A percentile compares a stretch with the other conserved stretches of the same genome.
phyloP scores from a whole-genome alignment of 2,113 vertebrate genomes.

The Erythrolamprus reginae region DNA sequence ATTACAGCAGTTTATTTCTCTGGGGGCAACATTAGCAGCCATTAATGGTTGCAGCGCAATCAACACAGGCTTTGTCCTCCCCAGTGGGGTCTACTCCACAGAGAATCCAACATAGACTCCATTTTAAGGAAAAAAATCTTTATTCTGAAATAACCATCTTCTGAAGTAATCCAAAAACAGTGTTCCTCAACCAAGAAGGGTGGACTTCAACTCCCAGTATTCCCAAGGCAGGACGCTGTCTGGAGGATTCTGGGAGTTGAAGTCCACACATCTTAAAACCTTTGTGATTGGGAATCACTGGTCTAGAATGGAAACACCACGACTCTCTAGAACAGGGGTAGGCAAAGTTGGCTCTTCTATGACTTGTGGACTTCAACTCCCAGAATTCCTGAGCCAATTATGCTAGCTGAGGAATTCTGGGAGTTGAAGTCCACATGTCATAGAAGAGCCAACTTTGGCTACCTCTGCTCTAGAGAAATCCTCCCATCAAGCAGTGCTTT shows the following conservation, averaged over 20 bases:
- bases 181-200: not conserved
- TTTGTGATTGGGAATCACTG: not conserved
- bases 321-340: too few relatives aligned
- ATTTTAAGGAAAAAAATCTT: not conserved
- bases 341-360: too few relatives aligned
- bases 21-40: too few relatives aligned
- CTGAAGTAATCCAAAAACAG: not conserved
- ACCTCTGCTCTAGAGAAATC: not conserved
- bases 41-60: not conserved
- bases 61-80: not conserved
- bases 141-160: not conserved
- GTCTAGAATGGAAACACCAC: not conserved
- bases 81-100: not conserved
- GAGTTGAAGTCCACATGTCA: too few relatives aligned
- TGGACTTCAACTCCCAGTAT: not conserved
- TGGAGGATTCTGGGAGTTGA: not conserved
- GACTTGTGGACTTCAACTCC: too few relatives aligned
- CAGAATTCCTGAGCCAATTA: too few relatives aligned
- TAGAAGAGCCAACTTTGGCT: too few relatives aligned
- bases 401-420: too few relatives aligned
- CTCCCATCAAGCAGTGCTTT: constrained; percentile 14
- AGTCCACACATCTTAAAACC: not conserved
- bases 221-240: not conserved
- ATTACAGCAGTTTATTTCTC: not conserved
- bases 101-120: not conserved